phyloP scores from a whole-genome alignment of 2,797 vertebrate genomes.

The Masticophis lateralis region DNA sequence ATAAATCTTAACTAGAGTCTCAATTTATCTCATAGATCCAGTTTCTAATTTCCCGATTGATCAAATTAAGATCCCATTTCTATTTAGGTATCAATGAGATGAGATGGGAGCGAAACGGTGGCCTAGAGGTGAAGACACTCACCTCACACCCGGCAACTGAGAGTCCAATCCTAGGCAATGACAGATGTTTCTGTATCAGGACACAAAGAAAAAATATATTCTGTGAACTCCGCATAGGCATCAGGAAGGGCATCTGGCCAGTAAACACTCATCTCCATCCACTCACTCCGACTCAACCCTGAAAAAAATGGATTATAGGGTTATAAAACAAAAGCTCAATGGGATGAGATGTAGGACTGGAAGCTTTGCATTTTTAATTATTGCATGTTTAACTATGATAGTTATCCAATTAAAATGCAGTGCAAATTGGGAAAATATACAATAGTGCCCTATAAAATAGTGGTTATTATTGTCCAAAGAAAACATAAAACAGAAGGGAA shows the following conservation, averaged over 20 bases:
- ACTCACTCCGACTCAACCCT: neutral
- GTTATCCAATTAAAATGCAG: slow-evolving; percentile 12
- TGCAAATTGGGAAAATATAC: neutral
- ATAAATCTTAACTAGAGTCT: slow-evolving; percentile 16
- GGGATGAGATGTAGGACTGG: neutral
- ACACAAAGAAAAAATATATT: neutral
- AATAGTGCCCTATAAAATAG: neutral
- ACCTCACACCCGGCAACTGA: neutral
- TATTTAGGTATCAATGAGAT: neutral
- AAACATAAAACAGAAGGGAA: accelerated
- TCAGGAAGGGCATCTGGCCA: neutral
- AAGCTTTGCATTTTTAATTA: slow-evolving; percentile 9
- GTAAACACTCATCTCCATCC: neutral
- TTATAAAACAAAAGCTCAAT: neutral
- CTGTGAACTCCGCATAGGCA: neutral
- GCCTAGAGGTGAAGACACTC: neutral
- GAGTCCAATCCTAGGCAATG: neutral
- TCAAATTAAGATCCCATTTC: neutral
- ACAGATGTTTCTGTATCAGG: neutral
- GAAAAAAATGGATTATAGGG: neutral
- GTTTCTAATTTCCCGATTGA: neutral
- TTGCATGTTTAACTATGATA: neutral
- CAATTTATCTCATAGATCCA: neutral
- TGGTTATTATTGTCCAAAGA: neutral
- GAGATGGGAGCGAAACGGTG: neutral